Percentiles rank a stretch among this genome's conserved stretches.
Conservation (phyloP, 2,113 vertebrate species). For the Scophthalmus maximus region DNA sequence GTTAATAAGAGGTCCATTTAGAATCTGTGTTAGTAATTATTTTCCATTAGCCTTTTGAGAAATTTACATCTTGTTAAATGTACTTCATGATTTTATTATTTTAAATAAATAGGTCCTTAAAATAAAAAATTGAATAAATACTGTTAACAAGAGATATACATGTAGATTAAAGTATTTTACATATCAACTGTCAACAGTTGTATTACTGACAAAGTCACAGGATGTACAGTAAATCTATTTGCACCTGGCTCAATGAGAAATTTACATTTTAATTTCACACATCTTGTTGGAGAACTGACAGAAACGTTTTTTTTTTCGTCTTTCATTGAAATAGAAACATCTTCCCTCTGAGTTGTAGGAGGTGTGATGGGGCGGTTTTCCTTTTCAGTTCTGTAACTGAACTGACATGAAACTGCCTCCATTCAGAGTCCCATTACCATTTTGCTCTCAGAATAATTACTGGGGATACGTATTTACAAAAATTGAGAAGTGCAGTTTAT, state of each 20-base stretch:
- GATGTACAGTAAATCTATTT: conserved; percentile 19
- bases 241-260: conserved; percentile 26
- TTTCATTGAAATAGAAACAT: conserved; percentile 12
- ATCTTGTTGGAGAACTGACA: neutral
- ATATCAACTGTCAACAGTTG: conserved; percentile 9
- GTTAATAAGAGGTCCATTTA: no score
- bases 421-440: neutral
- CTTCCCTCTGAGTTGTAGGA: neutral
- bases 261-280: conserved; percentile 26
- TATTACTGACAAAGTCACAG: conserved; percentile 1
- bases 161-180: neutral
- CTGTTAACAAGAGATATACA: neutral
- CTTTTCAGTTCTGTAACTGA: neutral
- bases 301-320: neutral
- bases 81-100: neutral
- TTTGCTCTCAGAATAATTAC: no score
- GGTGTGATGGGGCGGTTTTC: conserved; percentile 12
- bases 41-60: neutral
- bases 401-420: neutral
- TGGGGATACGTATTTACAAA: no score
- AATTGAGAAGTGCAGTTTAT: no score
- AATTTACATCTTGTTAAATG: neutral
- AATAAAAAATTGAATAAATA: neutral
- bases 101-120: conserved; percentile 4
- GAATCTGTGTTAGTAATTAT: neutral